Conservation (phyloP, 2,888 invertebrate species). For the Caenorhabditis drosophilae region DNA sequence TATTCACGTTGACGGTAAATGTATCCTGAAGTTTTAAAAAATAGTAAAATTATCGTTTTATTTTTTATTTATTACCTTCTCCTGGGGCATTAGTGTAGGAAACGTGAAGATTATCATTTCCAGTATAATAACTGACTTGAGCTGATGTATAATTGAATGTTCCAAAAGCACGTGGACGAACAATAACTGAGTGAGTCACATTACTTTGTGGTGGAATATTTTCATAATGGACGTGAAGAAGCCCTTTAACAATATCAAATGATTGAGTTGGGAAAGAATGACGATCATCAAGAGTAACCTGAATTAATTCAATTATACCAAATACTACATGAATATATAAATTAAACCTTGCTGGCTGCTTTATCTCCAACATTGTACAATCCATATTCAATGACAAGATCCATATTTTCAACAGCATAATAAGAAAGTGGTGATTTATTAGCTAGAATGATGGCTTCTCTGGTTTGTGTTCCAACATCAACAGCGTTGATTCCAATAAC, state of each 20-base stretch:
- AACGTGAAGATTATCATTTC: conserved; percentile 75
- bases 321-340: too few species aligned
- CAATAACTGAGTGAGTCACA: conserved; percentile 89
- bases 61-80: conserved; percentile 77
- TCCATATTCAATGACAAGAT: conserved; percentile 91
- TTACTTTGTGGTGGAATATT: conserved; percentile 89
- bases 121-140: conserved; percentile 78
- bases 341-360: conserved; percentile 50
- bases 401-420: conserved; percentile 93
- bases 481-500: background rate
- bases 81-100: conserved; percentile 87
- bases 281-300: conserved; percentile 83
- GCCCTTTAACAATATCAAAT: conserved; percentile 79
- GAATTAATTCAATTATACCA: conserved; percentile 77
- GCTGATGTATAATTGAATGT: conserved; percentile 97
- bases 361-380: conserved; percentile 86
- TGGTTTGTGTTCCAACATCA: conserved; percentile 8
- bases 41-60: background rate
- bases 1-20: conserved; percentile 68
- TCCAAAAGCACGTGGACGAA: conserved; percentile 86
- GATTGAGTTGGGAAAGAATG: conserved; percentile 89
- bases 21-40: conserved; percentile 52
- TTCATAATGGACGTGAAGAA: conserved; percentile 74
- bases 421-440: conserved; percentile 93
- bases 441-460: conserved; percentile 80